phyloP scores from a whole-genome alignment of 2,888 invertebrate species.

The Epistrophe eligans region DNA sequence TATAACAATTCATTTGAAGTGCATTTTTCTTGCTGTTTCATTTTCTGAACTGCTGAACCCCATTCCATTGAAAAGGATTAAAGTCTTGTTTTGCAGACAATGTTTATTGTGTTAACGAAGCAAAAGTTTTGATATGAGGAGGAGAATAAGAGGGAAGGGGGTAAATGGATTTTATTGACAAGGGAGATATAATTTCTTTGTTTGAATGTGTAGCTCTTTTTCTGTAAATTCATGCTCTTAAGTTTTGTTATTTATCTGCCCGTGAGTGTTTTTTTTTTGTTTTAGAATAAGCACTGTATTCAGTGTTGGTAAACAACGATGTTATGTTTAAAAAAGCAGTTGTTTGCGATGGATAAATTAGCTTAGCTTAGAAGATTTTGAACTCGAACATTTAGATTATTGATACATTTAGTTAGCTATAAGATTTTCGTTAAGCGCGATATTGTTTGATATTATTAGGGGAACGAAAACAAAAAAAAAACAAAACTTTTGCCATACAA shows the following conservation, averaged over 20 bases:
- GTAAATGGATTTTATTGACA: constrained; percentile 18
- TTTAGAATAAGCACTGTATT: neutral
- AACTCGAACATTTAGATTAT: no score
- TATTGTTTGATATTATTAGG: no score
- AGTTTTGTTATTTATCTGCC: neutral
- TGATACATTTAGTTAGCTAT: no score
- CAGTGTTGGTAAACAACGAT: neutral
- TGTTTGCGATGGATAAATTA: neutral
- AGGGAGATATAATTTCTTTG: neutral
- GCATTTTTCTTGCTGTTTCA: neutral
- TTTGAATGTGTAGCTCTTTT: neutral
- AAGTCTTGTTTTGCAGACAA: constrained; percentile 4
- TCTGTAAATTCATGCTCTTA: constrained; percentile 6
- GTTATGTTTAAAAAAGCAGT: neutral
- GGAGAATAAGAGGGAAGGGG: neutral
- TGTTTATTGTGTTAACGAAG: constrained; percentile 21
- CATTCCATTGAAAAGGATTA: constrained; percentile 14
- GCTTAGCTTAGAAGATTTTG: no score
- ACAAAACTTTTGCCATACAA: no score
- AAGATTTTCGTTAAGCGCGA: no score
- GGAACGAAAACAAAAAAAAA: no score
- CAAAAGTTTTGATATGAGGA: neutral
- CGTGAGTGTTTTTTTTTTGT: neutral
- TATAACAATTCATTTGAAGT: constrained; percentile 29
- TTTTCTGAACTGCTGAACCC: neutral